Percentiles rank a stretch among this genome's conserved stretches.
Conservation (phyloP, 2,797 vertebrate genomes). For the Bufotes viridis region DNA sequence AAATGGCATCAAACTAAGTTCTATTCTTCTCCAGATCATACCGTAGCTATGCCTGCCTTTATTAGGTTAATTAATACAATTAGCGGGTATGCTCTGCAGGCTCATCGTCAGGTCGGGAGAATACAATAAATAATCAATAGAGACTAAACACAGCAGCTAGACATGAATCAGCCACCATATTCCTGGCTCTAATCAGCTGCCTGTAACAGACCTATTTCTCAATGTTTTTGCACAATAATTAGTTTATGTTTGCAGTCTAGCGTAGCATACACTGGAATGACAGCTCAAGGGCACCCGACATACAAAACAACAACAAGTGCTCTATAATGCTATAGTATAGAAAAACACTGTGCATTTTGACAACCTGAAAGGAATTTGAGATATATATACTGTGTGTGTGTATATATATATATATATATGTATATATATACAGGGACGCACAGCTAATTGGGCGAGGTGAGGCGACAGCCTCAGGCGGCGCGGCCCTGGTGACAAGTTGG, state of each 20-base stretch:
- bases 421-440: too few relatives aligned
- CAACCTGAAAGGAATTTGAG: not conserved
- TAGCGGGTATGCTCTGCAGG: slow-evolving; percentile 47
- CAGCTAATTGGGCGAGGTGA: too few relatives aligned
- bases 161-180: slow-evolving; percentile 40
- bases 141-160: slow-evolving; percentile 42
- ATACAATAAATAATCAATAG: slow-evolving; percentile 51
- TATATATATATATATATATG: too few relatives aligned
- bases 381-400: too few relatives aligned
- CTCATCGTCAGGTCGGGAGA: slow-evolving; percentile 31
- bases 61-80: slow-evolving; percentile 64
- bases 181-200: slow-evolving; percentile 37
- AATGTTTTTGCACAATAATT: slow-evolving; percentile 53
- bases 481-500: too few relatives aligned
- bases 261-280: slow-evolving; percentile 35
- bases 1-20: slow-evolving; percentile 50
- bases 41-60: slow-evolving; percentile 37
- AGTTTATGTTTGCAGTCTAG: slow-evolving; percentile 40
- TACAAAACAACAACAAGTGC: slow-evolving; percentile 12
- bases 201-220: slow-evolving; percentile 49
- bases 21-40: slow-evolving; percentile 19
- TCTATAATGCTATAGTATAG: not conserved
- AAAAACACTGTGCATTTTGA: not conserved
- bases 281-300: slow-evolving; percentile 49
- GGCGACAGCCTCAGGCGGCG: too few relatives aligned